These are phyloP conservation scores for Ara ararauna DNA, from an alignment of 2,797 vertebrate species.

Conservation along the genomic window DNA sequence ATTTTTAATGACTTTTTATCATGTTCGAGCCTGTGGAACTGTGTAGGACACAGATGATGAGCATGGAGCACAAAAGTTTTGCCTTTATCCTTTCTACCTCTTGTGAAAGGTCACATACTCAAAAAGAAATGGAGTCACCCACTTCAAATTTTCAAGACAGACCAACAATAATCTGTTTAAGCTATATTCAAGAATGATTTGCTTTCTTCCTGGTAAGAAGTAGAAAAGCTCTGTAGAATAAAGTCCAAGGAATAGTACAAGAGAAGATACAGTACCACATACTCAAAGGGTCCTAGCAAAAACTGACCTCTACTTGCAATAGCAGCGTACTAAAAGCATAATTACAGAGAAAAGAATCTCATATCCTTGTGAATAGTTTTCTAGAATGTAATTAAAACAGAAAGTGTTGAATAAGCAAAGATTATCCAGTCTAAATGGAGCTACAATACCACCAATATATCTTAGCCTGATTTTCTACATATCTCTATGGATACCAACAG, in stretches of 20 bases:
- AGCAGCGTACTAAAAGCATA: neutral
- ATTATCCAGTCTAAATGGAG: conserved; percentile 63
- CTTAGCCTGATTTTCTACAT: conserved; percentile 54
- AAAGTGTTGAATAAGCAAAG: conserved; percentile 62
- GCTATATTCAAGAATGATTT: neutral
- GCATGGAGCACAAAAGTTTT: neutral
- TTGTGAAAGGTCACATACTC: neutral
- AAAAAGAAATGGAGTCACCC: neutral
- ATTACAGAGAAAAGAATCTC: conserved; percentile 19
- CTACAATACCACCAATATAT: conserved; percentile 59
- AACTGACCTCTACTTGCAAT: conserved; percentile 32
- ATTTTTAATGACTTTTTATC: neutral
- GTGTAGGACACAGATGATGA: neutral
- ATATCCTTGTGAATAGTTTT: conserved; percentile 25
- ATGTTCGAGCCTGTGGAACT: neutral
- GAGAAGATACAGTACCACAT: neutral
- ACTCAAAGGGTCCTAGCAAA: neutral
- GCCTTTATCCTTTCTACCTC: neutral
- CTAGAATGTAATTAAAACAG: conserved; percentile 61
- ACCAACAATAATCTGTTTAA: neutral
- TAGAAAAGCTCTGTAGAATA: neutral
- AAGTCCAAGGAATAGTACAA: neutral
- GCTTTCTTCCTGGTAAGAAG: neutral
- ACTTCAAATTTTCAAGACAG: neutral
- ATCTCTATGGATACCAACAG: conserved; percentile 68